Base-by-base conservation (phyloP, 2,888 invertebrate species). In the Rhamphomyia laevipes region DNA sequence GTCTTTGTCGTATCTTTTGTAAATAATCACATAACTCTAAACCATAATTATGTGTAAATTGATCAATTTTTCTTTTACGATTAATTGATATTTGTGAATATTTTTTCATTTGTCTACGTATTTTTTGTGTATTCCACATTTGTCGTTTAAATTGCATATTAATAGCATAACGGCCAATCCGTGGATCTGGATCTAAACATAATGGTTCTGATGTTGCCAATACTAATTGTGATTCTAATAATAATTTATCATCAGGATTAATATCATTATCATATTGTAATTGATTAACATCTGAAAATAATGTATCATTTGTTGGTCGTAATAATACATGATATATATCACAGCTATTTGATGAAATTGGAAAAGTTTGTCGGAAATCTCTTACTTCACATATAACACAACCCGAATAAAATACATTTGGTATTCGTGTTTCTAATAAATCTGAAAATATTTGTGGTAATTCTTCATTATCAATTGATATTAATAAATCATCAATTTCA, bases 341-440 rank as follows among this genome's bases (percentile, higher is more conserved):
- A 74, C 84, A 86, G 66, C 80, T 67, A 68, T 69, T 75, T 69
- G 80, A 82, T 70, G 77, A 80, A 65, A 77, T 75, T 59, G 84
- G 83, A 73, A 83, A 85, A 58, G 82, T 81, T 73, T 84, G 86
- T 64, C 92, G 78, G 67, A 86, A 89, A 72, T 94, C 92, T 62
- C 91, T 78, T 61, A 94, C 80, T 76, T 93, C 89, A 59, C 86
- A 88, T 65, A 93, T 86, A 55, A 94, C 84, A 73, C 92, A 91
- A 54, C 93, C 93, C 59, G 84, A 87, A 70, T 93, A 91, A 73
- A 91, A 88, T 52, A 94, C 76, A 70, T 86, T 85, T 46, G 87
- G 85, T 65, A 88, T 82, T 64, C 86, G 84, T 10, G 82, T 77
- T 65, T 89, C 90, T 53, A 94, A 72, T 57, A 92, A 73, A 67